A percentile compares a stretch with the other conserved stretches of the same genome.
Conservation (phyloP, 2,888 invertebrate species). For the Agonum fuliginosum region DNA sequence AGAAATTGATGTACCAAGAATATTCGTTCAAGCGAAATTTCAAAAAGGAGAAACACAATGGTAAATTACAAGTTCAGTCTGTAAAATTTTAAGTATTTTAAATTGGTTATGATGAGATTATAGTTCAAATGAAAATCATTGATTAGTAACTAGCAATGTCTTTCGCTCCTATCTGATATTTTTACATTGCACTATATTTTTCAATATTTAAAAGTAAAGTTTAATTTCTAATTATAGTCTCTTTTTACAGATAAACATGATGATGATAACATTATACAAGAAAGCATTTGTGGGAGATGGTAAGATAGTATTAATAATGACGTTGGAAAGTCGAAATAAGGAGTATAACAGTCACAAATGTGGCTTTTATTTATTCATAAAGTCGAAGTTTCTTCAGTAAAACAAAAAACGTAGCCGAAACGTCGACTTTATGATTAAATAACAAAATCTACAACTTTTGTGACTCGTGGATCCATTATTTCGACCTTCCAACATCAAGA, state of each 20-base stretch:
- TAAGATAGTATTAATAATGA: neutral
- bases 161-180: constrained; percentile 53
- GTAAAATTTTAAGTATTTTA: constrained; percentile 6
- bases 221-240: neutral
- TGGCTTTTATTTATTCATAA: too few relatives aligned
- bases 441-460: too few relatives aligned
- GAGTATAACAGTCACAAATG: too few relatives aligned
- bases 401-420: too few relatives aligned
- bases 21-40: constrained; percentile 95
- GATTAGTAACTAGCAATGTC: constrained; percentile 43
- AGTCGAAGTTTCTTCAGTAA: too few relatives aligned
- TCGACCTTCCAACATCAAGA: too few relatives aligned
- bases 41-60: constrained; percentile 71
- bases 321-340: too few relatives aligned
- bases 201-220: neutral
- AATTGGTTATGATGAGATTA: constrained; percentile 50
- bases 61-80: neutral
- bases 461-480: too few relatives aligned
- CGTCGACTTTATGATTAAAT: too few relatives aligned
- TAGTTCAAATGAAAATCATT: constrained; percentile 52
- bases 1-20: constrained; percentile 90
- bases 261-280: neutral
- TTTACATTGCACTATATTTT: neutral
- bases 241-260: neutral
- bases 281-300: neutral